Evolutionary conservation across 2,797 vertebrate genomes (phyloP).

Genomic region (Bradypodion pumilum): DNA sequence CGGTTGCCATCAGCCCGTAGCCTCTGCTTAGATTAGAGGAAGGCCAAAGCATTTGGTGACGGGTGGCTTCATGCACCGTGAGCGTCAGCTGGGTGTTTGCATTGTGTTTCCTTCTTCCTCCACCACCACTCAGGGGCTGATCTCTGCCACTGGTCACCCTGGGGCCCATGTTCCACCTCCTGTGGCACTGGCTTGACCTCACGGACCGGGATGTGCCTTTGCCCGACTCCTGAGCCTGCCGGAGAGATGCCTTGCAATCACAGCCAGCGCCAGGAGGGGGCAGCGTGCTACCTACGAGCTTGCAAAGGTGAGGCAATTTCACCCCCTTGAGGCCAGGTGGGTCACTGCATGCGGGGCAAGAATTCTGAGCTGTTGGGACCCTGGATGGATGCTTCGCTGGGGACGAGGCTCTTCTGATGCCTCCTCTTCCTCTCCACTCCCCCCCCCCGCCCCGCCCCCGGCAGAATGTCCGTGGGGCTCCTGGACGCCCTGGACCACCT

Average conservation of each 20-base stretch:
- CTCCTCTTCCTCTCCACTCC: neutral
- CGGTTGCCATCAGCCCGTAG: neutral
- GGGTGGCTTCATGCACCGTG: no score
- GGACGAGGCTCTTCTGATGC: neutral
- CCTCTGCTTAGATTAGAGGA: neutral
- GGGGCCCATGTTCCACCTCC: conserved; percentile 83
- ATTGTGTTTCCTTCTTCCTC: neutral
- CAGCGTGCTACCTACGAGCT: conserved; percentile 80
- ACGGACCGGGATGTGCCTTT: conserved; percentile 77
- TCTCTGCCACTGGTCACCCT: conserved; percentile 78
- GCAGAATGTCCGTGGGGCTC: conserved; percentile 81
- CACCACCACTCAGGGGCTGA: conserved; percentile 7
- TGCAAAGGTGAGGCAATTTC: conserved; percentile 75
- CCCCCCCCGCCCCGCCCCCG: accelerated
- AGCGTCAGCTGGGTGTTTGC: neutral
- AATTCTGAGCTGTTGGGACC: neutral
- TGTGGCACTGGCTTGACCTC: conserved; percentile 82
- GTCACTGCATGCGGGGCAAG: neutral
- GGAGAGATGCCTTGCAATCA: conserved; percentile 65
- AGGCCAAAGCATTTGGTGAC: no score
- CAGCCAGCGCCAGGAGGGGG: conserved; percentile 72
- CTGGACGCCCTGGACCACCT: conserved; percentile 86
- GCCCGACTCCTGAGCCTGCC: conserved; percentile 63
- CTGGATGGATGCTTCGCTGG: no score
- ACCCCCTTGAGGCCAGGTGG: neutral